phyloP scores from a whole-genome alignment of 2,113 vertebrate genomes.

The Boleophthalmus pectinirostris region DNA sequence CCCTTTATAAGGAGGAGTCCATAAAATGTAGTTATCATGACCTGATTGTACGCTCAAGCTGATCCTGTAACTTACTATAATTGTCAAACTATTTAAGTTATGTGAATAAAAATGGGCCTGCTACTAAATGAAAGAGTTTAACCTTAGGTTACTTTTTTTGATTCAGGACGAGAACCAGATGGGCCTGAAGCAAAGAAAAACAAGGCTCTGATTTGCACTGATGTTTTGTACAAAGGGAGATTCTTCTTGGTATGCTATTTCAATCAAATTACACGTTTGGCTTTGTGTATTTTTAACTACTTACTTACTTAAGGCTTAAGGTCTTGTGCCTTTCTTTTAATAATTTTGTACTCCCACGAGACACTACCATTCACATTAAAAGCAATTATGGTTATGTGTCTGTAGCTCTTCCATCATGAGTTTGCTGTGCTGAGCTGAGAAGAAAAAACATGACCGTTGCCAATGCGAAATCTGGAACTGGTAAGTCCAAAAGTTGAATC shows the following conservation, averaged over 20 bases:
- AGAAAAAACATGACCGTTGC: conserved; percentile 73
- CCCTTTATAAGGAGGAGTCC: too few species aligned
- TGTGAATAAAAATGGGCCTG: not conserved
- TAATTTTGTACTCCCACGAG: not conserved
- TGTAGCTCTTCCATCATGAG: conserved; percentile 48
- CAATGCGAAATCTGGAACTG: conserved; percentile 74
- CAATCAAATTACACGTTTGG: not conserved
- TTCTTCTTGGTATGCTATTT: conserved; percentile 11
- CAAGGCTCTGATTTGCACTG: conserved; percentile 28
- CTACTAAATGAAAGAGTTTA: not conserved
- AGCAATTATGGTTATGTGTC: conserved; percentile 26
- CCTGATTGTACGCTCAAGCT: not conserved
- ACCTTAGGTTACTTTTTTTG: not conserved
- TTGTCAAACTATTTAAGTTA: too few species aligned
- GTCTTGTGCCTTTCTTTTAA: not conserved
- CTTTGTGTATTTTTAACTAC: not conserved
- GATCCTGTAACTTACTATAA: not conserved
- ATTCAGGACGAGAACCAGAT: conserved; percentile 37
- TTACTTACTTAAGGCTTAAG: not conserved
- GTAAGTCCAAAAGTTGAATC: too few species aligned
- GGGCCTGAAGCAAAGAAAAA: conserved; percentile 40
- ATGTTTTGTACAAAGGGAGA: conserved; percentile 62
- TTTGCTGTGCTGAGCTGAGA: conserved; percentile 39
- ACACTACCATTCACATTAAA: not conserved
- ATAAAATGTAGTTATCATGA: too few species aligned